A percentile compares a stretch with the other conserved stretches of the same genome.
Evolutionary conservation across 2,888 invertebrate genomes (phyloP).

Genomic region (Nomada hirtipes): DNA sequence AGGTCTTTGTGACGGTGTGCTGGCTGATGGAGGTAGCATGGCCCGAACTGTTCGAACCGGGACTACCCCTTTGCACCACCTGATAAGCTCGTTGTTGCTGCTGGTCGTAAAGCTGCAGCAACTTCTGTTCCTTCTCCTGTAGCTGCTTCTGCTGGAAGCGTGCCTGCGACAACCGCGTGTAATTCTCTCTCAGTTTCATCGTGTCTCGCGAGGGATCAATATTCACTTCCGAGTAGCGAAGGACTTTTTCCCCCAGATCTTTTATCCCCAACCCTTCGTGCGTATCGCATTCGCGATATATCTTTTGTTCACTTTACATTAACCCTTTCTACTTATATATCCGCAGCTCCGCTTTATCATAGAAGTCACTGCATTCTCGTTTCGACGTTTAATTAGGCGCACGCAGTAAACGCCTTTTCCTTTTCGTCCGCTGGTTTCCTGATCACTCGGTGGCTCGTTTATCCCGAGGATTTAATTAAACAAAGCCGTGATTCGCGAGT

Average conservation of each 20-base stretch:
- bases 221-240: not conserved
- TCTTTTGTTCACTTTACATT: no score
- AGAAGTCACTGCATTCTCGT: no score
- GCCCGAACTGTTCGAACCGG: constrained; percentile 84
- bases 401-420: not conserved
- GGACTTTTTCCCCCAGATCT: no score
- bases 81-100: constrained; percentile 89
- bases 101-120: constrained; percentile 89
- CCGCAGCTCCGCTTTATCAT: no score
- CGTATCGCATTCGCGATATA: no score
- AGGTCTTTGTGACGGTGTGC: constrained; percentile 74
- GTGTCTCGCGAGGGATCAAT: not conserved
- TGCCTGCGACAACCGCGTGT: constrained; percentile 86
- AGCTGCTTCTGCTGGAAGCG: constrained; percentile 93
- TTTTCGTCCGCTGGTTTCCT: not conserved
- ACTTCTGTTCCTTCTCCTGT: constrained; percentile 92
- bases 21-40: constrained; percentile 67
- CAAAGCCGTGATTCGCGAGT: constrained; percentile 21
- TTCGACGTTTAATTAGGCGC: not conserved
- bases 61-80: constrained; percentile 85
- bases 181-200: constrained; percentile 48
- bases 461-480: constrained; percentile 25
- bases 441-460: not conserved
- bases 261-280: no score
- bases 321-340: no score